A percentile compares a stretch with the other conserved stretches of the same genome.
These are phyloP conservation scores for Formica exsecta DNA, from an alignment of 1,140 invertebrate genomes.

Conservation along the genomic window DNA sequence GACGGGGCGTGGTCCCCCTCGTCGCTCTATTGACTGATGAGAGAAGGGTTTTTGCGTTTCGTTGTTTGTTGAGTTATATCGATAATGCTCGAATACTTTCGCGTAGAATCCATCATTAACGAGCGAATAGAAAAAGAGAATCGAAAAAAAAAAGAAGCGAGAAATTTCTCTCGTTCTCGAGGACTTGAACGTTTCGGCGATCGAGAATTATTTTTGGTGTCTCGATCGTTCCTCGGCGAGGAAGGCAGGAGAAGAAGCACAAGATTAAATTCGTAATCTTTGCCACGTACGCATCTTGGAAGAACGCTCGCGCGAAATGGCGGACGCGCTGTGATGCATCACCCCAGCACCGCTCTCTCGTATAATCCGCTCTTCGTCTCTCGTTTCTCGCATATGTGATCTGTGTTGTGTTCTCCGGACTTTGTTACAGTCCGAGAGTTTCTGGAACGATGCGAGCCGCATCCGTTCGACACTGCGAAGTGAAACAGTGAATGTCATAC, in stretches of 20 bases:
- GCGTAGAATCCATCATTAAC: conserved; percentile 38
- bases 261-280: conserved; percentile 27
- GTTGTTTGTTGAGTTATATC: conserved; percentile 7
- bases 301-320: conserved; percentile 69
- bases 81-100: conserved; percentile 17
- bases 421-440: neutral
- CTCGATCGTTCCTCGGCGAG: neutral
- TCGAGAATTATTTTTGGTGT: conserved; percentile 16
- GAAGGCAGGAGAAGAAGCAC: conserved; percentile 18
- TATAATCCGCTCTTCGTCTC: conserved; percentile 33
- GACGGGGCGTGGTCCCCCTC: conserved; percentile 46
- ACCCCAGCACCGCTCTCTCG: neutral
- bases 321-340: conserved; percentile 22
- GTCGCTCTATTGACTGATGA: conserved; percentile 29
- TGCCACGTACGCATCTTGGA: conserved; percentile 60
- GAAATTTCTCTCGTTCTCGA: conserved; percentile 13
- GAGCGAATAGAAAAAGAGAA: conserved; percentile 9
- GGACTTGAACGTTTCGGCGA: conserved; percentile 19
- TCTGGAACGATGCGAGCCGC: neutral
- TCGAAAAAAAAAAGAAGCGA: neutral
- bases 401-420: conserved; percentile 58
- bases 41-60: conserved; percentile 37
- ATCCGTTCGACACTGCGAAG: neutral
- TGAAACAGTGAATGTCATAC: conserved; percentile 46
- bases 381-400: conserved; percentile 39